Percentiles rank a stretch among this genome's conserved stretches.
Conservation (phyloP, 2,888 invertebrate genomes). For the Synergus laeviventris region DNA sequence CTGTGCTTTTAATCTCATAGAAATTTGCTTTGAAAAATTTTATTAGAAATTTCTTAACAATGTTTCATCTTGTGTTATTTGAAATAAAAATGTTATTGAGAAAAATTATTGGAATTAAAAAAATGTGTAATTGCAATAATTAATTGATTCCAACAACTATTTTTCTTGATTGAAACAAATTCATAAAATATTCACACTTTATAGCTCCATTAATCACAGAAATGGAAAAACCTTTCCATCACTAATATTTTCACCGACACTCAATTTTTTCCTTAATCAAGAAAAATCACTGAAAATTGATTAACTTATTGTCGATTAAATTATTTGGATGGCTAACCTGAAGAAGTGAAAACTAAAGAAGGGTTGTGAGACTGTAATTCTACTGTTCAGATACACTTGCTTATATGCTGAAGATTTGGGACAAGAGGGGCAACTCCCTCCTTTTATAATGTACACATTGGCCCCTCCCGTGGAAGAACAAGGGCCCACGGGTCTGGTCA, state of each 20-base stretch:
- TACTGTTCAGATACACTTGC: slow-evolving; percentile 59
- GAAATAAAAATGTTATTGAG: no score
- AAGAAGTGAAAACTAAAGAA: slow-evolving; percentile 57
- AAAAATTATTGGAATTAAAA: background rate
- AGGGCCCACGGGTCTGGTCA: slow-evolving; percentile 50
- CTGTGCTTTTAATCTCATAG: no score
- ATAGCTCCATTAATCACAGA: background rate
- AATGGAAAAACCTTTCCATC: background rate
- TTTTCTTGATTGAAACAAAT: background rate
- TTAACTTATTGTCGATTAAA: background rate
- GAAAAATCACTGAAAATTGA: background rate
- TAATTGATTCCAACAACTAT: background rate
- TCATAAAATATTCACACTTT: background rate
- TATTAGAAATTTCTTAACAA: background rate
- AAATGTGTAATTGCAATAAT: background rate
- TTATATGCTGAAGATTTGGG: slow-evolving; percentile 65
- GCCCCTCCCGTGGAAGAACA: slow-evolving; percentile 61
- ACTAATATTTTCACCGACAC: background rate
- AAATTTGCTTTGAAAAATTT: no score
- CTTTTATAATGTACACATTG: slow-evolving; percentile 53
- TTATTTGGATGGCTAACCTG: slow-evolving; percentile 49
- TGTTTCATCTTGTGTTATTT: no score
- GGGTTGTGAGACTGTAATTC: slow-evolving; percentile 67
- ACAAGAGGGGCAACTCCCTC: slow-evolving; percentile 60
- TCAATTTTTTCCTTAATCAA: background rate